These are phyloP conservation scores for Eulemur mongoz DNA, from an alignment of 2,797 vertebrate species.

Conservation along the genomic window DNA sequence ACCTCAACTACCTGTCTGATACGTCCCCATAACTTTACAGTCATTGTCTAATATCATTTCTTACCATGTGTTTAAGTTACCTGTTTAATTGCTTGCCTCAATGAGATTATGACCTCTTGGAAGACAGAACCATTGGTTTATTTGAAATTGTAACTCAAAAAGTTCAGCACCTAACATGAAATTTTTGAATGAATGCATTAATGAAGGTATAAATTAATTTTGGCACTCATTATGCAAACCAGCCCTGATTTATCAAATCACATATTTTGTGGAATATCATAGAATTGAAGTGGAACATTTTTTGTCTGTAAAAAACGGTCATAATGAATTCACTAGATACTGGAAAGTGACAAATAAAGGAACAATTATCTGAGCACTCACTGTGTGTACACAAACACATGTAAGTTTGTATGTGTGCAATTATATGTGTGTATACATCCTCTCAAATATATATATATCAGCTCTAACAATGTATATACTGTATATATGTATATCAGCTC, in stretches of 20 bases:
- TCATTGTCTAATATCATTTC: not conserved
- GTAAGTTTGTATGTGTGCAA: not conserved
- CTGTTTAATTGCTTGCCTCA: not conserved
- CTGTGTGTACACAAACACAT: not conserved
- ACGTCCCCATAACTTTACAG: not conserved
- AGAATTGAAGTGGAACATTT: not conserved
- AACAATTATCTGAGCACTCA: not conserved
- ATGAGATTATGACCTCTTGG: not conserved
- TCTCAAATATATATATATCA: not conserved
- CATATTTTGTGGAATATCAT: not conserved
- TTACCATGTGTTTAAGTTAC: not conserved
- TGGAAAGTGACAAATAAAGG: not conserved
- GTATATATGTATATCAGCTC: not conserved
- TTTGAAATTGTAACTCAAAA: not conserved
- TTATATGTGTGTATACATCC: not conserved
- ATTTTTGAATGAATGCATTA: constrained; percentile 3
- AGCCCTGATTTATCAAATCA: not conserved
- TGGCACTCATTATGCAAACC: not conserved
- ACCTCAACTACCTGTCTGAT: not conserved
- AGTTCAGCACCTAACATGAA: not conserved
- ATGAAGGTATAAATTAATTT: not conserved
- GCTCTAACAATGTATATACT: not conserved
- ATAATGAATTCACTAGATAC: not conserved
- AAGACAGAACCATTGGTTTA: not conserved
- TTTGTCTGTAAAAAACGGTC: not conserved